Evolutionary conservation across 1,140 invertebrate genomes (phyloP).

Genomic region (Lepidurus packardi): DNA sequence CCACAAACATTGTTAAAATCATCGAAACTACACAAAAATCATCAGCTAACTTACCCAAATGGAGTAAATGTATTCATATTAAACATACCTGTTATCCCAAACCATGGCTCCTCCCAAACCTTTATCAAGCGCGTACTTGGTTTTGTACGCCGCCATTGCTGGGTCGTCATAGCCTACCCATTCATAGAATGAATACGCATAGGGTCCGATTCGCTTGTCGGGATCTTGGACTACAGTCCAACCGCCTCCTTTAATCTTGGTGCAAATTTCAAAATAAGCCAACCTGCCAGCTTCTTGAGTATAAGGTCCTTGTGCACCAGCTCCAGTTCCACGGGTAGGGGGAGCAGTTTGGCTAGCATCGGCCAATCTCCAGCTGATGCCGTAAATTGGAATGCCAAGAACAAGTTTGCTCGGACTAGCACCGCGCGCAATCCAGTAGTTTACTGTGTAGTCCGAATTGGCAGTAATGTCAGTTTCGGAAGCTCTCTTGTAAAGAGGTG

Average conservation of each 20-base stretch:
- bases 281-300: conserved; percentile 36
- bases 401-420: conserved; percentile 23
- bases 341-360: conserved; percentile 24
- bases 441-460: conserved; percentile 24
- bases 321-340: conserved; percentile 29
- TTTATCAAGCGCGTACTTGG: conserved; percentile 35
- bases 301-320: conserved; percentile 34
- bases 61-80: neutral
- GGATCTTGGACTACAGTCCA: conserved; percentile 36
- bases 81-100: conserved; percentile 26
- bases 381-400: conserved; percentile 28
- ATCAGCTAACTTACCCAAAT: neutral
- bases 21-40: conserved; percentile 8
- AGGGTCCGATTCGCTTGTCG: conserved; percentile 28
- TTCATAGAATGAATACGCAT: conserved; percentile 20
- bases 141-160: conserved; percentile 35
- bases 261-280: conserved; percentile 39
- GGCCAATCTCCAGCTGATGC: conserved; percentile 24
- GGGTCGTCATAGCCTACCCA: conserved; percentile 39
- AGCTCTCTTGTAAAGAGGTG: conserved; percentile 43
- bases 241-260: conserved; percentile 28
- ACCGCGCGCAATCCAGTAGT: conserved; percentile 25
- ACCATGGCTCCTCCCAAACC: conserved; percentile 32
- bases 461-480: conserved; percentile 26
- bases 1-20: conserved; percentile 34